Base-by-base conservation (phyloP, 2,888 invertebrate species). In the Atethmia centrago region DNA sequence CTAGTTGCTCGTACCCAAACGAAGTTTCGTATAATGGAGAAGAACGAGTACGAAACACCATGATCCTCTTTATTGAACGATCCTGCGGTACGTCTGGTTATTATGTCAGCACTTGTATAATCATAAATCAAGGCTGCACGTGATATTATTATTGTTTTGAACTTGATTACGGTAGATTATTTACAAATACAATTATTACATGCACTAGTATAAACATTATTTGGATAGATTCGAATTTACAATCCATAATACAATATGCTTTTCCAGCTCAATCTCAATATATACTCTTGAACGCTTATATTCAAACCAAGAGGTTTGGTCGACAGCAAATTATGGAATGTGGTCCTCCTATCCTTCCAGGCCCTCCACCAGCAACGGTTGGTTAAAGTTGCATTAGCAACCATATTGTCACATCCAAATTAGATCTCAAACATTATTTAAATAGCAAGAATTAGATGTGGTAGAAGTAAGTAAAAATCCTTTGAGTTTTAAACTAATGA, bases 111-210 rank as follows among this genome's bases (percentile, higher is more conserved):
- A 7, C 10, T 40, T 8, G 21, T 64, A 5, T 25, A 36, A 36
- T 36, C 7, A 36, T 36, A 9, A 8, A 45, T 51, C 78, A 59
- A 59, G 8, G 36, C 4, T 51, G 19, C 16, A 31, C 42, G 45
- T 68, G 10, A 28, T 36, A 58, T 28, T 36, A 49, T 68, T 45
- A 42, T 68, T 67, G 36, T 42, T 56, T 49, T 31, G 9, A 49
- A 28, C 45, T 59, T 1, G n/a, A 16, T 40, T 45, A n/a, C 28
- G 21, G 0, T n/a, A 31, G 12, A 45, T 51, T 77, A 77, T 77
- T 74, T 74, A 59, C 58, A 51, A 74, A 68, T 36, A 71, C 45
- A 21, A 74, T 21, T 19, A 12, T 31, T 21, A 7, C 40, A 5
- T 75, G 0, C 10, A 47, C 12, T 21, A n/a, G 7, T 19, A 19